A percentile compares a stretch with the other conserved stretches of the same genome.
phyloP scores from a whole-genome alignment of 2,797 vertebrate genomes.

The Bradypodion pumilum region DNA sequence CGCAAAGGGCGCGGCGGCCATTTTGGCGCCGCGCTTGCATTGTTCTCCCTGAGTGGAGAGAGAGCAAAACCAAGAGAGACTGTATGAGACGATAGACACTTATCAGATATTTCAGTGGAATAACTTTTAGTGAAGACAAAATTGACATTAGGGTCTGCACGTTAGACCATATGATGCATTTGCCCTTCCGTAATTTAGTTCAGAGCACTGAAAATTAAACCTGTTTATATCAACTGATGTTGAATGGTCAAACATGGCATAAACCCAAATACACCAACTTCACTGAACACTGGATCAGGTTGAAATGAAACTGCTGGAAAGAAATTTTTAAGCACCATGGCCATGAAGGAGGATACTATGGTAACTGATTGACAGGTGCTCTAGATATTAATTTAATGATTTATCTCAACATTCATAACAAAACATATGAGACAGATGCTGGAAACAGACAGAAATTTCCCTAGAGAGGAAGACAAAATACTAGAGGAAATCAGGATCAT shows the following conservation, averaged over 20 bases:
- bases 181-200: not conserved
- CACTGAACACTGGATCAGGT: not conserved
- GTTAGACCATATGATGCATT: too few species aligned
- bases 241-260: not conserved
- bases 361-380: slow-evolving; percentile 58
- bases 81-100: too few species aligned
- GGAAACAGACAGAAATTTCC: slow-evolving; percentile 57
- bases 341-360: slow-evolving; percentile 47
- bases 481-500: slow-evolving; percentile 57
- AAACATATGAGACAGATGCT: slow-evolving; percentile 64
- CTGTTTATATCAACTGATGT: not conserved
- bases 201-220: not conserved
- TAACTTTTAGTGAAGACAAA: too few species aligned
- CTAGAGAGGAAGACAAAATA: slow-evolving; percentile 56
- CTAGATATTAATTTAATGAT: slow-evolving; percentile 57
- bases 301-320: slow-evolving; percentile 41
- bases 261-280: not conserved
- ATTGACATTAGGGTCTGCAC: too few species aligned
- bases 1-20: too few species aligned
- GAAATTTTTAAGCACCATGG: slow-evolving; percentile 43
- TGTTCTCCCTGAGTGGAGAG: not conserved
- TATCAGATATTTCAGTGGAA: too few species aligned
- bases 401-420: slow-evolving; percentile 62
- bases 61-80: too few species aligned
- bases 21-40: too few species aligned